Evolutionary conservation across 2,888 invertebrate genomes (phyloP).

Genomic region (Molorchus minor): DNA sequence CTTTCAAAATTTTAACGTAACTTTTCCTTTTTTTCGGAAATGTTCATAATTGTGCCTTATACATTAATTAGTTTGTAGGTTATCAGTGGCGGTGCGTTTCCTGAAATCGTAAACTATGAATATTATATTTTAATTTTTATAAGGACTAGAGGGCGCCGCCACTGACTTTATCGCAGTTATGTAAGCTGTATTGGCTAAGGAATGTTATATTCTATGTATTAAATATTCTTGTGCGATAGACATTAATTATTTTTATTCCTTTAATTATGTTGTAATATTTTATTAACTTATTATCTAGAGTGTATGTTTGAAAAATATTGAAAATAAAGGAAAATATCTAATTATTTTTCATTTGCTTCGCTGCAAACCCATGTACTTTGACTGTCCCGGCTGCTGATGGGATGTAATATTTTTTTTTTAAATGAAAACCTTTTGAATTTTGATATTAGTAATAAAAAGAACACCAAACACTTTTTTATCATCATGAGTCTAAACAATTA

Average conservation of each 20-base stretch:
- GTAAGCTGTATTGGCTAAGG: slow-evolving; percentile 46
- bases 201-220: slow-evolving; percentile 50
- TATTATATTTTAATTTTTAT: slow-evolving; percentile 7
- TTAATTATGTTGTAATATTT: slow-evolving; percentile 55
- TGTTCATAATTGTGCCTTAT: slow-evolving; percentile 49
- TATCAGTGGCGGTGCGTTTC: slow-evolving; percentile 5
- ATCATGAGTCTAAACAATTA: too few species aligned
- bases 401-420: too few species aligned
- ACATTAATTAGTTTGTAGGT: slow-evolving; percentile 20
- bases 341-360: too few species aligned
- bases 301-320: slow-evolving; percentile 54
- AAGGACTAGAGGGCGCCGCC: slow-evolving; percentile 1
- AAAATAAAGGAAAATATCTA: slow-evolving; percentile 44
- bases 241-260: slow-evolving; percentile 53
- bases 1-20: slow-evolving; percentile 16
- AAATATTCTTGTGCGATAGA: slow-evolving; percentile 48
- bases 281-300: slow-evolving; percentile 54
- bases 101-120: background rate
- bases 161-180: slow-evolving; percentile 4
- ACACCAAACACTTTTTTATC: too few species aligned
- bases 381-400: too few species aligned
- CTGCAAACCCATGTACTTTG: too few species aligned
- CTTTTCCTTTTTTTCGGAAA: slow-evolving; percentile 39
- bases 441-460: too few species aligned
- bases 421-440: too few species aligned